Conservation (phyloP, 2,888 invertebrate species). For the Parnassius apollo region DNA sequence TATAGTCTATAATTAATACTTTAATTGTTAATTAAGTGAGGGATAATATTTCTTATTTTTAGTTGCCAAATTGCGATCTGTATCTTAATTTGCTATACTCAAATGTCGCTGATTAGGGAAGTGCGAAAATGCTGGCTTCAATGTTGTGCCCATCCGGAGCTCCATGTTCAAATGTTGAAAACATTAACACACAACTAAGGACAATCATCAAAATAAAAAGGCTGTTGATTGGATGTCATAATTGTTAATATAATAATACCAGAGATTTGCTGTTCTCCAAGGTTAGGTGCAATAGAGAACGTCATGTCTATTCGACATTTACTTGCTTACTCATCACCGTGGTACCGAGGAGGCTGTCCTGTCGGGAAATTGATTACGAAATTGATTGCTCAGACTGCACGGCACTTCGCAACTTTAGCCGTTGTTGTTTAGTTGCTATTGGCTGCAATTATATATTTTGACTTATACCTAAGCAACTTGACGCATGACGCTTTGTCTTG, state of each 20-base stretch:
- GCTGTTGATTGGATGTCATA: background rate
- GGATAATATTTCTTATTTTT: too few relatives aligned
- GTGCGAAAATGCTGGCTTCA: too few relatives aligned
- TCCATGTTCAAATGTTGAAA: too few relatives aligned
- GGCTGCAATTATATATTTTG: background rate
- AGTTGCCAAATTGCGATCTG: too few relatives aligned
- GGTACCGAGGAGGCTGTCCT: background rate
- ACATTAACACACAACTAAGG: too few relatives aligned
- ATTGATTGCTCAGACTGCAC: slow-evolving; percentile 17
- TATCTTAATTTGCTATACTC: too few relatives aligned
- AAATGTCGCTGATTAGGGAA: too few relatives aligned
- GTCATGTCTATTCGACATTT: background rate
- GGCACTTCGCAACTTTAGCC: slow-evolving; percentile 9
- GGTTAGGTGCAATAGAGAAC: background rate
- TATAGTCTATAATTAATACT: too few relatives aligned
- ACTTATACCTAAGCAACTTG: background rate
- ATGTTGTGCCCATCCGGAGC: too few relatives aligned
- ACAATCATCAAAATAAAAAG: too few relatives aligned
- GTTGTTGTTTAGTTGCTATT: slow-evolving; percentile 1
- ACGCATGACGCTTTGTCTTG: background rate
- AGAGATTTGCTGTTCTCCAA: background rate
- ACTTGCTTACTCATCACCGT: slow-evolving; percentile 6
- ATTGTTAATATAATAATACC: background rate
- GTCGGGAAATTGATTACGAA: slow-evolving; percentile 18
- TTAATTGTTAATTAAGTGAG: too few relatives aligned